Percentiles rank a stretch among this genome's conserved stretches.
Evolutionary conservation across 23 tunicate species (phyloP).

Genomic region (Oikopleura albicans): DNA sequence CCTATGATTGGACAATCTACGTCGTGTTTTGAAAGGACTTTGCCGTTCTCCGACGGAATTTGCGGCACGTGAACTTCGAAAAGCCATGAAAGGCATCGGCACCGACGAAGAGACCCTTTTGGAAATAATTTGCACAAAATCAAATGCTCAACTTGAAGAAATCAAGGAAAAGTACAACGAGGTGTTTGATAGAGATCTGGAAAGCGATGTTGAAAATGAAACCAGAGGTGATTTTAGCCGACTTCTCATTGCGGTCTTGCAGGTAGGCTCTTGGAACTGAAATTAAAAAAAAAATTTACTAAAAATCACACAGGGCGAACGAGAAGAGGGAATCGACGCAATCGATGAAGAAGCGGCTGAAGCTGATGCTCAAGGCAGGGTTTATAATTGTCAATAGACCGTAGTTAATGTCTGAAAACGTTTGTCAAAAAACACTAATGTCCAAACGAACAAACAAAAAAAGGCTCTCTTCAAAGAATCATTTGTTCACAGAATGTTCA

Average conservation of each 20-base stretch:
- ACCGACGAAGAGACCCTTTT: slow-evolving; percentile 72
- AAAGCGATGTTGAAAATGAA: slow-evolving; percentile 41
- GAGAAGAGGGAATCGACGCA: slow-evolving; percentile 7
- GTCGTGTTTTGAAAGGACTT: not conserved
- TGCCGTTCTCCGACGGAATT: not conserved
- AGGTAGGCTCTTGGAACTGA: too few relatives aligned
- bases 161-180: slow-evolving; percentile 35
- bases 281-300: not conserved
- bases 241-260: not conserved
- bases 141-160: slow-evolving; percentile 30
- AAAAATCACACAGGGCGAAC: too few relatives aligned
- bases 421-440: too few relatives aligned
- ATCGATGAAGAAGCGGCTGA: not conserved
- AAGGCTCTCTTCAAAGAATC: too few relatives aligned
- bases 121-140: slow-evolving; percentile 78
- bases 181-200: slow-evolving; percentile 38
- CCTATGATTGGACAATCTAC: not conserved
- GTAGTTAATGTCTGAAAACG: too few relatives aligned
- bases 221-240: slow-evolving; percentile 44
- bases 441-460: too few relatives aligned
- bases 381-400: not conserved
- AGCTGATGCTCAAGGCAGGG: slow-evolving; percentile 9
- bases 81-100: slow-evolving; percentile 76
- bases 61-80: slow-evolving; percentile 22
- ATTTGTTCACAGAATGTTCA: too few relatives aligned